Evolutionary conservation across 2,797 vertebrate species (phyloP).

Genomic region (Trematocara caparti): DNA sequence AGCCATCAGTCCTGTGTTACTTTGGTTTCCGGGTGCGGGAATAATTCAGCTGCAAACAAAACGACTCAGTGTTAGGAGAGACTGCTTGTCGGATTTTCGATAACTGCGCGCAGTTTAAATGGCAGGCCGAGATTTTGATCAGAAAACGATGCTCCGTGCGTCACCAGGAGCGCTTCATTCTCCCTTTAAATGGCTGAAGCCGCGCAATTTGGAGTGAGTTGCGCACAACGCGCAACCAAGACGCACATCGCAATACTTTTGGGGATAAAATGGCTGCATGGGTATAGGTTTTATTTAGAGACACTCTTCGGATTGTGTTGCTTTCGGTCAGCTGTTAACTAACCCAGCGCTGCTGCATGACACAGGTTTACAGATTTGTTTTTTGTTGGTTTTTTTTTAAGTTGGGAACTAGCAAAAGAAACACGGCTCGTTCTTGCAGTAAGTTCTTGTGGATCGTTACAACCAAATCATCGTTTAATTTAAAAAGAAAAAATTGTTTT

Average conservation of each 20-base stretch:
- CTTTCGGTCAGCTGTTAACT: background rate
- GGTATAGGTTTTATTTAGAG: background rate
- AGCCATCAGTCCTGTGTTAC: slow-evolving; percentile 83
- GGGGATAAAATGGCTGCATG: slow-evolving; percentile 1
- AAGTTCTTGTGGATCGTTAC: background rate
- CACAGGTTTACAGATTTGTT: background rate
- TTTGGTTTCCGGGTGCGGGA: slow-evolving; percentile 42
- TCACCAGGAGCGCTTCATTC: slow-evolving; percentile 9
- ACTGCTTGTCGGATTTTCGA: background rate
- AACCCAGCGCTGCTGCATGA: background rate
- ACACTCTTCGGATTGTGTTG: background rate
- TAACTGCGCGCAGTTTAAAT: background rate
- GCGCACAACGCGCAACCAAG: slow-evolving; percentile 16
- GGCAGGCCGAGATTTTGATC: background rate
- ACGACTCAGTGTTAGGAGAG: slow-evolving; percentile 38
- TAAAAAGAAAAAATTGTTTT: background rate
- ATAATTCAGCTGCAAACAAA: slow-evolving; percentile 51
- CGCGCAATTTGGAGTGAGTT: slow-evolving; percentile 34
- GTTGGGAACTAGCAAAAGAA: background rate
- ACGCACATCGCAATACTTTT: background rate
- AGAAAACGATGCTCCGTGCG: background rate
- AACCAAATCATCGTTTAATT: background rate
- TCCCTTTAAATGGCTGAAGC: background rate
- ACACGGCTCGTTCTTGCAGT: background rate
- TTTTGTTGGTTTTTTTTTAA: background rate